Evolutionary conservation across 1,140 invertebrate genomes (phyloP).

Genomic region (Hycleus phaleratus): DNA sequence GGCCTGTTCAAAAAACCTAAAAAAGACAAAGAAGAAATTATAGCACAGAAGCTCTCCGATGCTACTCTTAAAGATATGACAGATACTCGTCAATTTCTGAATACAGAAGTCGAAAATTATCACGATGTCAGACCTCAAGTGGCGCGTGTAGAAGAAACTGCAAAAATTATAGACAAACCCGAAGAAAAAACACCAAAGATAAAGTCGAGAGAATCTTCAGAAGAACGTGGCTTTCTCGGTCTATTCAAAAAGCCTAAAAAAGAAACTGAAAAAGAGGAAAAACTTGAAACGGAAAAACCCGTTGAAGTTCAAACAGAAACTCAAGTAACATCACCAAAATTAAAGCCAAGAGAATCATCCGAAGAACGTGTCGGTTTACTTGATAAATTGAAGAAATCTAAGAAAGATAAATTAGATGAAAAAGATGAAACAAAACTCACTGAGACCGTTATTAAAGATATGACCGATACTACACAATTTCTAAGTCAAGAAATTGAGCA

Average conservation of each 20-base stretch:
- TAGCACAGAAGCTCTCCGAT: not conserved
- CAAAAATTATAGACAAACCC: not conserved
- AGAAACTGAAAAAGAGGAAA: not conserved
- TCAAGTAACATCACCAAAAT: not conserved
- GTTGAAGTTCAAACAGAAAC: slow-evolving; percentile 1
- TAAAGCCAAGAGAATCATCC: not conserved
- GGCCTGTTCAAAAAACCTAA: slow-evolving; percentile 13
- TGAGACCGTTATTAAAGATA: slow-evolving; percentile 10
- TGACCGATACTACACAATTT: slow-evolving; percentile 17
- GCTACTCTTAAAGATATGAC: slow-evolving; percentile 2
- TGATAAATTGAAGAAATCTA: slow-evolving; percentile 12
- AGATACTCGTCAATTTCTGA: slow-evolving; percentile 14
- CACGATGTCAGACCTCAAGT: slow-evolving; percentile 15
- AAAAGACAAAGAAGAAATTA: too few relatives aligned
- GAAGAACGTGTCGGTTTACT: slow-evolving; percentile 9
- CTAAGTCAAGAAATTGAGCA: slow-evolving; percentile 17
- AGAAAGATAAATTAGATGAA: slow-evolving; percentile 19
- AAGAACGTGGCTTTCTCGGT: slow-evolving; percentile 2
- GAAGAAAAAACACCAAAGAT: not conserved
- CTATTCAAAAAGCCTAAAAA: slow-evolving; percentile 14
- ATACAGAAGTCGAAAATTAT: slow-evolving; percentile 15
- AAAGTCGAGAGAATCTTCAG: not conserved
- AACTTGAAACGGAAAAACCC: not conserved
- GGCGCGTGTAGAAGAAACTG: not conserved
- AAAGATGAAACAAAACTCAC: not conserved